phyloP scores from a whole-genome alignment of 2,797 vertebrate genomes.

The Oophaga sylvatica region DNA sequence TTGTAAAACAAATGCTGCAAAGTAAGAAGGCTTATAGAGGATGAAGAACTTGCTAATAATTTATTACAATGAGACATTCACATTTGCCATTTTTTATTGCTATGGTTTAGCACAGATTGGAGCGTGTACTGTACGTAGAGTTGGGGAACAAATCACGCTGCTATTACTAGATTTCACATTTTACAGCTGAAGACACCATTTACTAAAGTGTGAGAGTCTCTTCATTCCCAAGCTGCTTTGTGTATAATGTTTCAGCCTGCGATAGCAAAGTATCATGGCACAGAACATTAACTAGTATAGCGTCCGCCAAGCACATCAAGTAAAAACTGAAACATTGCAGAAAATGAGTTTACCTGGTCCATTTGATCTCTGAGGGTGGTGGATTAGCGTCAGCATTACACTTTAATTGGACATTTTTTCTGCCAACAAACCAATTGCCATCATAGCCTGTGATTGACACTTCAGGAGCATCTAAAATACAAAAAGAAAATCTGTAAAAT shows the following conservation, averaged over 20 bases:
- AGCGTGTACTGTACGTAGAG: neutral
- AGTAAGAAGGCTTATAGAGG: too few species aligned
- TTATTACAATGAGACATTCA: neutral
- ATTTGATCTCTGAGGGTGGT: conserved; percentile 81
- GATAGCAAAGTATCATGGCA: neutral
- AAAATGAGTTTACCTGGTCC: conserved; percentile 82
- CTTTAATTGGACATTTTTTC: conserved; percentile 86
- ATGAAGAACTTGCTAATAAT: neutral
- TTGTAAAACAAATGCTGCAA: too few species aligned
- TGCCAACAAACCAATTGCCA: conserved; percentile 90
- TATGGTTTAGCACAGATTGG: neutral
- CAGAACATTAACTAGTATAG: neutral
- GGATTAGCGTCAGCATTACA: conserved; percentile 94
- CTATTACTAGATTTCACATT: neutral
- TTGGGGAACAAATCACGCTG: neutral
- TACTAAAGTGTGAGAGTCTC: neutral
- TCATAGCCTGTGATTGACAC: conserved; percentile 84
- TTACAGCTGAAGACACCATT: neutral
- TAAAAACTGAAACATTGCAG: neutral
- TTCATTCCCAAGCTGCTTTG: neutral
- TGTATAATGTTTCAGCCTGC: neutral
- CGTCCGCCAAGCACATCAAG: neutral
- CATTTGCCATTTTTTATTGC: neutral
- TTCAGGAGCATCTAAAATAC: conserved; percentile 84
- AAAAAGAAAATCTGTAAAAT: neutral